Conservation (phyloP, 1,140 invertebrate genomes). For the Arctopsyche grandis region DNA sequence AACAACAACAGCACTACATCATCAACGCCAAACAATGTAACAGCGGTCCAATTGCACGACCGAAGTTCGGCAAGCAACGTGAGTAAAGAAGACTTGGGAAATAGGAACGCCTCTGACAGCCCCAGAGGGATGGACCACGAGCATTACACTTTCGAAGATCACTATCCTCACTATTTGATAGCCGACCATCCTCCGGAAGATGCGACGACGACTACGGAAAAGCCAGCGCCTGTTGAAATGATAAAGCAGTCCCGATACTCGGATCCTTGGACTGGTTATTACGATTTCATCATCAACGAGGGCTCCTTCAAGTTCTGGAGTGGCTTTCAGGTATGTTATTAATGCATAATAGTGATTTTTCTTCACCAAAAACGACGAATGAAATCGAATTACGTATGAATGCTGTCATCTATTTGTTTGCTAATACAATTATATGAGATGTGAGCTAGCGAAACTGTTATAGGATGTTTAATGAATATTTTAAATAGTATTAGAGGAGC, state of each 20-base stretch:
- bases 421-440: not conserved
- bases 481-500: too few species aligned
- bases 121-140: slow-evolving; percentile 46
- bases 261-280: slow-evolving; percentile 80
- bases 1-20: slow-evolving; percentile 4
- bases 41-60: slow-evolving; percentile 39
- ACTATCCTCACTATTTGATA: slow-evolving; percentile 51
- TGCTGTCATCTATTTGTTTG: not conserved
- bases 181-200: slow-evolving; percentile 40
- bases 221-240: slow-evolving; percentile 57
- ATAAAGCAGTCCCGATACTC: slow-evolving; percentile 62
- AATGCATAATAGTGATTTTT: not conserved
- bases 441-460: not conserved
- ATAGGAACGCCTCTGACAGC: not conserved
- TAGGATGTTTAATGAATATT: not conserved
- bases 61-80: not conserved
- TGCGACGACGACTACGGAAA: slow-evolving; percentile 57
- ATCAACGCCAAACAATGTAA: not conserved
- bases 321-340: slow-evolving; percentile 75
- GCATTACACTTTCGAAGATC: slow-evolving; percentile 47
- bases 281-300: slow-evolving; percentile 86
- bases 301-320: slow-evolving; percentile 90
- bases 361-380: not conserved
- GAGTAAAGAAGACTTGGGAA: slow-evolving; percentile 20
- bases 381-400: not conserved